phyloP scores from a whole-genome alignment of 2,113 vertebrate species.

The Helogale parvula region DNA sequence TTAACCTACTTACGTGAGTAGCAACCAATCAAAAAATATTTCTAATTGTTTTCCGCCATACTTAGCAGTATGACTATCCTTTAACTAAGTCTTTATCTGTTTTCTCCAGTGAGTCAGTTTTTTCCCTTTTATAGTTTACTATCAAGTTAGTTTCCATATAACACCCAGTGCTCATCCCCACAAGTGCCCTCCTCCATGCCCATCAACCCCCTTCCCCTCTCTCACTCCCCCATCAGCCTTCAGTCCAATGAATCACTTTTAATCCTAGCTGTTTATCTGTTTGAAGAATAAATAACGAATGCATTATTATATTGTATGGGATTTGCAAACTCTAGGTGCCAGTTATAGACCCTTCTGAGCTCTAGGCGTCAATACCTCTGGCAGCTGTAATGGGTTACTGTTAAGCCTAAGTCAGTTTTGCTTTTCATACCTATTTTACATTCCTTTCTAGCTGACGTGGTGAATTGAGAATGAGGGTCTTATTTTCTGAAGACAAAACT shows the following conservation, averaged over 20 bases:
- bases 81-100: neutral
- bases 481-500: constrained; percentile 54
- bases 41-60: neutral
- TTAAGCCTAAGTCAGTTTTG: constrained; percentile 45
- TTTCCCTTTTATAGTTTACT: no score
- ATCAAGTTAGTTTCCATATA: no score
- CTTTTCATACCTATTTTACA: neutral
- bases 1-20: neutral
- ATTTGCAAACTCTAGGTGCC: neutral
- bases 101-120: neutral
- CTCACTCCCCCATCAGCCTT: no score
- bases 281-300: neutral
- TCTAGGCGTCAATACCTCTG: neutral
- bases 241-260: neutral
- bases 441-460: neutral
- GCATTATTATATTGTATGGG: neutral
- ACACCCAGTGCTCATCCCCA: no score
- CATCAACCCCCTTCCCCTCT: no score
- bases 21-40: neutral
- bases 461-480: neutral
- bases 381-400: neutral
- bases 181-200: no score
- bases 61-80: neutral
- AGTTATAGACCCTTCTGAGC: neutral
- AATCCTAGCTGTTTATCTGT: neutral